phyloP scores from a whole-genome alignment of 1,140 invertebrate genomes.

The Probaryconus sp. region DNA sequence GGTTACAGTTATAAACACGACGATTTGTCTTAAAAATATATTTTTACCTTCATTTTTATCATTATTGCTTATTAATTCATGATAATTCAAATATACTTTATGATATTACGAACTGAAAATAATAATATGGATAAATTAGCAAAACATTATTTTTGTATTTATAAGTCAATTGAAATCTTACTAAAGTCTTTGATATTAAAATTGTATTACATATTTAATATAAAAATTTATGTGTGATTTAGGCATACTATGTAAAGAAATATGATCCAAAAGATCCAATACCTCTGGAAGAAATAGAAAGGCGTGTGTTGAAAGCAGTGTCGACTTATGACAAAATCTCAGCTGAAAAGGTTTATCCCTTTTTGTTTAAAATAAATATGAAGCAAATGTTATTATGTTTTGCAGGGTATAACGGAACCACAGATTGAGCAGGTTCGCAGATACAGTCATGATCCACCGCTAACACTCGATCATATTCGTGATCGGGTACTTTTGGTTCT shows the following conservation, averaged over 20 bases:
- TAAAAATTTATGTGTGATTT: too few relatives aligned
- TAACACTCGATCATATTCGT: constrained; percentile 89
- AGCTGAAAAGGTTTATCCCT: constrained; percentile 88
- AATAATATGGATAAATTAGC: too few relatives aligned
- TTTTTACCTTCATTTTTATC: too few relatives aligned
- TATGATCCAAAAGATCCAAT: constrained; percentile 17
- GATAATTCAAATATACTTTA: too few relatives aligned
- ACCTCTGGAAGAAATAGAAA: constrained; percentile 80
- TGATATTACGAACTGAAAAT: too few relatives aligned
- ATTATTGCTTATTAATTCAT: too few relatives aligned
- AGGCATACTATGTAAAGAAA: constrained; percentile 21
- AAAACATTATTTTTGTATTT: too few relatives aligned
- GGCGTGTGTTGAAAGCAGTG: constrained; percentile 88
- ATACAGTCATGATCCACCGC: constrained; percentile 85
- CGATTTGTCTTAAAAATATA: too few relatives aligned
- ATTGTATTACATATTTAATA: too few relatives aligned
- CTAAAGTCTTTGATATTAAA: too few relatives aligned
- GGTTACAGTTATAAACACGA: too few relatives aligned
- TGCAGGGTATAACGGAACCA: constrained; percentile 81
- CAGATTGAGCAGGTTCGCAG: constrained; percentile 80
- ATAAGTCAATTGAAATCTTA: too few relatives aligned
- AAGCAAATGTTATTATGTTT: constrained; percentile 78
- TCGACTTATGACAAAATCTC: constrained; percentile 88
- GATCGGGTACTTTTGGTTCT: constrained; percentile 95
- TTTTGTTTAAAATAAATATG: constrained; percentile 69